phyloP scores from a whole-genome alignment of 2,797 vertebrate species.

The Peromyscus nudipes region DNA sequence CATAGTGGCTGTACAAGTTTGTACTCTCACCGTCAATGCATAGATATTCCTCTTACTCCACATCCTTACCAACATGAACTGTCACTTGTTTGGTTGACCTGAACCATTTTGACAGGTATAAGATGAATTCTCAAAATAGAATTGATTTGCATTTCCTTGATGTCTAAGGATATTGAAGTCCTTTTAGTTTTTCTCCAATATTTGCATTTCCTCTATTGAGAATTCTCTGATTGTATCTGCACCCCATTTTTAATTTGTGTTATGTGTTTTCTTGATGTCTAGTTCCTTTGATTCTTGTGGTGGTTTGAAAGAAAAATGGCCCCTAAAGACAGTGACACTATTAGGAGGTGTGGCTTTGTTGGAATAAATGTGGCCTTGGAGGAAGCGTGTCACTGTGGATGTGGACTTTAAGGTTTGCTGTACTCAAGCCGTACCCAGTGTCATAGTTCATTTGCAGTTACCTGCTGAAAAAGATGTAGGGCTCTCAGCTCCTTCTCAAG shows the following conservation, averaged over 20 bases:
- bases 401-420: no score
- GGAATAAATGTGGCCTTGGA: no score
- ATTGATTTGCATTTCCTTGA: not conserved
- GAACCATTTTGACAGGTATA: not conserved
- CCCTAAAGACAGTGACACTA: no score
- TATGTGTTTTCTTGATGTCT: not conserved
- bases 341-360: no score
- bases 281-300: not conserved
- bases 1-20: not conserved
- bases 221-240: not conserved
- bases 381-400: no score
- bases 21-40: not conserved
- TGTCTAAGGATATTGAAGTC: not conserved
- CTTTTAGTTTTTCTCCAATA: not conserved
- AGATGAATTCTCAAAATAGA: not conserved
- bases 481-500: no score
- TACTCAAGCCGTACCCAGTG: no score
- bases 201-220: not conserved
- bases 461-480: no score
- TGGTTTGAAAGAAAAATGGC: not conserved
- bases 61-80: not conserved
- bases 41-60: not conserved
- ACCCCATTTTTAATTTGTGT: not conserved
- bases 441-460: no score
- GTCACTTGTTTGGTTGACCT: no score